Evolutionary conservation across 2,888 invertebrate genomes (phyloP), one percentile per base, ranked within the genome.

Genomic region (Limnephilus lunatus): DNA sequence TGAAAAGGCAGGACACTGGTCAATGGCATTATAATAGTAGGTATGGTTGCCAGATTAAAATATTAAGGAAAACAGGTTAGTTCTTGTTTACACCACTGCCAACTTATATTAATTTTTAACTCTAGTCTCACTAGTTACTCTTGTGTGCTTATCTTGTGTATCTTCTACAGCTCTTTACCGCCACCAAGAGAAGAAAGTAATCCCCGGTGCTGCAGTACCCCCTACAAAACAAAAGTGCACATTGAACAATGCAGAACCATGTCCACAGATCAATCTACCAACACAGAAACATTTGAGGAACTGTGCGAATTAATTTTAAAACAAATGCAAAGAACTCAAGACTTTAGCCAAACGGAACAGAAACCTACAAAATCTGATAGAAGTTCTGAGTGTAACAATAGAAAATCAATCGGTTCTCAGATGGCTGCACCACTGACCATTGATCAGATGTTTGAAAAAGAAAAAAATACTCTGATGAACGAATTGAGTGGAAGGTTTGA

Each of bases 281-380:
- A 96, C 94, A 96, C 96, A 1, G 94, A 93, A 82, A 95, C 95
- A 93, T 95, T 96, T 12, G 96, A 96, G 92, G 95, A 96, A 11
- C 96, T 95, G 92, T 96, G 96, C 48, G 94, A 95, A 93, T 95
- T 95, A 7, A 94, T 96, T 32, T 96, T 96, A 2, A 87, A 91
- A 53, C 83, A 90, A 82, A n/a, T 89, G 12, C 15, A n/a, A n/a
- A n/a, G 31, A 68, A 44, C 87, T 90, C 5, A 95, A 95, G 15
- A 93, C 48, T 48, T 48, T 48, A 48, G 86, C 31, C 15, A 48
- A 48, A 39, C 19, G 30, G 53, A 68, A 68, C 53, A 68, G 5
- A 68, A 68, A 19, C 53, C 83, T 32, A 19, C 32, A 83, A 83
- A 83, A 83, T 15, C 83, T 19, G 31, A 83, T 32, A 82, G 32